Evolutionary conservation across 2,888 invertebrate genomes (phyloP).

Genomic region (Rhagium mordax): DNA sequence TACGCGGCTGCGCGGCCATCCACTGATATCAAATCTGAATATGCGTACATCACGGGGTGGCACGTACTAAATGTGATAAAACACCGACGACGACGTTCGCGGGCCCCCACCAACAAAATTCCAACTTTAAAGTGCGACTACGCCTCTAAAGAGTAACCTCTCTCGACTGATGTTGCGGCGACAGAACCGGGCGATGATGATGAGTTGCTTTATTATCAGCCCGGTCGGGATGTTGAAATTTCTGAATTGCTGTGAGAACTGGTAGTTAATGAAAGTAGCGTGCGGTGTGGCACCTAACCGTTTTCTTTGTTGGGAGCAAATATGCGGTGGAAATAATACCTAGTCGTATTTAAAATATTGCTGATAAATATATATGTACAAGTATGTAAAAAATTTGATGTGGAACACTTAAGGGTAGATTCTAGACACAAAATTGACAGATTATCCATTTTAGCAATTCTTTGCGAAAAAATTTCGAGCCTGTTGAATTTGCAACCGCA

Average conservation of each 20-base stretch:
- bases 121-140: slow-evolving; percentile 33
- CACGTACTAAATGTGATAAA: slow-evolving; percentile 25
- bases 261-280: background rate
- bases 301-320: too few relatives aligned
- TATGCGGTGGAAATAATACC: too few relatives aligned
- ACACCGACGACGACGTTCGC: slow-evolving; percentile 9
- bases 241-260: background rate
- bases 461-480: too few relatives aligned
- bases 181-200: background rate
- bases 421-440: too few relatives aligned
- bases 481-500: too few relatives aligned
- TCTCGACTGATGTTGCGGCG: background rate
- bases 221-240: background rate
- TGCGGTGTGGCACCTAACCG: background rate
- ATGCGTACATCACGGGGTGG: slow-evolving; percentile 58
- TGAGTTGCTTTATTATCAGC: background rate
- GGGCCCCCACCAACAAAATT: slow-evolving; percentile 31
- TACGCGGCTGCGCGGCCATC: slow-evolving; percentile 64
- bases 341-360: too few relatives aligned
- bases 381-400: too few relatives aligned
- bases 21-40: slow-evolving; percentile 66
- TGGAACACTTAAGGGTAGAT: too few relatives aligned
- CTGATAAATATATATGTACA: too few relatives aligned
- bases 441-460: too few relatives aligned
- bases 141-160: slow-evolving; percentile 23